phyloP scores from a whole-genome alignment of 2,888 invertebrate genomes.

The Neoascia interrupta region DNA sequence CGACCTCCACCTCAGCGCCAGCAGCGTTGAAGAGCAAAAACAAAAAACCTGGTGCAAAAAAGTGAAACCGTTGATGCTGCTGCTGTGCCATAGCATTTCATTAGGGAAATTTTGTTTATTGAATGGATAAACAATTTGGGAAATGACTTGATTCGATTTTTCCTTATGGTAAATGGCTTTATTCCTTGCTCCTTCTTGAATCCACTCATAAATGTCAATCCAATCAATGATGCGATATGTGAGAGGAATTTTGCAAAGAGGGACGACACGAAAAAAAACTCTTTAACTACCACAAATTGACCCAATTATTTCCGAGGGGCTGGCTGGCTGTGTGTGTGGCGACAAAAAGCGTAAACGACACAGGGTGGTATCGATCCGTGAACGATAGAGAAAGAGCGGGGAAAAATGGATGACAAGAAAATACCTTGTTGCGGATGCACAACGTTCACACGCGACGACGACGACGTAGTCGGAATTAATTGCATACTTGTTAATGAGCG shows the following conservation, averaged over 20 bases:
- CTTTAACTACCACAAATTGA: conserved; percentile 61
- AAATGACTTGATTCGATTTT: conserved; percentile 66
- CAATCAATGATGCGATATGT: conserved; percentile 52
- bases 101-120: conserved; percentile 62
- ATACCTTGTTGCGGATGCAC: conserved; percentile 49
- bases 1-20: neutral
- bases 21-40: too few species aligned
- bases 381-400: neutral
- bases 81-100: conserved; percentile 44
- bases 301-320: conserved; percentile 55
- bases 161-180: conserved; percentile 42
- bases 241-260: conserved; percentile 16
- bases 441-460: conserved; percentile 23
- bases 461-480: conserved; percentile 48
- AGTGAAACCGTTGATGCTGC: too few species aligned
- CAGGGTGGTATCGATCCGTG: too few species aligned
- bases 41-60: too few species aligned
- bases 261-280: neutral
- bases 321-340: too few species aligned
- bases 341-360: too few species aligned
- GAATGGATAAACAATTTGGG: conserved; percentile 63
- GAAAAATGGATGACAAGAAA: neutral
- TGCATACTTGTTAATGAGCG: conserved; percentile 61
- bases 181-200: conserved; percentile 19
- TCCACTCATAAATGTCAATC: conserved; percentile 61